Conservation (phyloP, 2,888 invertebrate species). For the Lepidochitona cinerea region DNA sequence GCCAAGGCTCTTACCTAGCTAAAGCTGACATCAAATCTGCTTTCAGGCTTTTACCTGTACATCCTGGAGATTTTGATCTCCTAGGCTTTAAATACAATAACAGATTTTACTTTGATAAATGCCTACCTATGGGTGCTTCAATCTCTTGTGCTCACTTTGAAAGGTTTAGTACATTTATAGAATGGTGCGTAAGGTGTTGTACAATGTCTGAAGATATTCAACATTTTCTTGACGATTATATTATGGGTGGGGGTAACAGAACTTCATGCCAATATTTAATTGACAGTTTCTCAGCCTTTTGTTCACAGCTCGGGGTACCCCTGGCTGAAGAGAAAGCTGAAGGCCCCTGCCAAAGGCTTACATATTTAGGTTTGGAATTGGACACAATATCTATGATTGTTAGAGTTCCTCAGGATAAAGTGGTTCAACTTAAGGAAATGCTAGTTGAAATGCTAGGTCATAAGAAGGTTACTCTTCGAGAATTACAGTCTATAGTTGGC, state of each 20-base stretch:
- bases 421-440: too few relatives aligned
- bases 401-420: not conserved
- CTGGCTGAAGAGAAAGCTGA: not conserved
- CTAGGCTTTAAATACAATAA: conserved; percentile 22
- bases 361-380: not conserved
- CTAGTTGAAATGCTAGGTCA: not conserved
- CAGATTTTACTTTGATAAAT: conserved; percentile 20
- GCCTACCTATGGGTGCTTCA: conserved; percentile 16
- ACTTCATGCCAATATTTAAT: not conserved
- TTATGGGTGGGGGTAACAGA: too few relatives aligned
- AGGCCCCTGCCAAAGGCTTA: not conserved
- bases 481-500: not conserved
- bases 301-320: not conserved
- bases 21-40: conserved; percentile 31
- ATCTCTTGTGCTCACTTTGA: conserved; percentile 14
- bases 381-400: not conserved
- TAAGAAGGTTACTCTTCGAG: not conserved
- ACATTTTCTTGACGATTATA: too few relatives aligned
- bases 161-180: conserved; percentile 17
- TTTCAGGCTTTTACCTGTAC: conserved; percentile 24
- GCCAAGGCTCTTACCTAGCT: conserved; percentile 9
- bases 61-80: conserved; percentile 23
- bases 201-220: not conserved
- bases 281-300: not conserved
- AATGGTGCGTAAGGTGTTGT: not conserved